phyloP scores from a whole-genome alignment of 2,888 invertebrate species.

The Exephanes ischioxanthus region DNA sequence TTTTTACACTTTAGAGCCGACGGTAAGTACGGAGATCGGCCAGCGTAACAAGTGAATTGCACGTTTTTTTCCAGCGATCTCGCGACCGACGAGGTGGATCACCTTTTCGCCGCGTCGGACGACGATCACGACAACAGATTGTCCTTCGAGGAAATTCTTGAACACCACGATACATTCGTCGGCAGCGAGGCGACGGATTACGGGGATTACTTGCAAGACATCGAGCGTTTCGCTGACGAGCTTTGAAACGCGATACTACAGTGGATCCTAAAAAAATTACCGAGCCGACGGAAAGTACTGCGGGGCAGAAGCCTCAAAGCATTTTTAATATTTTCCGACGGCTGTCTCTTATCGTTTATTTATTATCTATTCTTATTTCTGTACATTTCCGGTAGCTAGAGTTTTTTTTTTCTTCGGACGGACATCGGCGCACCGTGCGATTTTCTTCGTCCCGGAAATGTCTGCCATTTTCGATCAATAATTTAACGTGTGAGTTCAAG shows the following conservation, averaged over 20 bases:
- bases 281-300: conserved; percentile 64
- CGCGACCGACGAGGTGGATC: conserved; percentile 95
- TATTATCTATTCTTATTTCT: conserved; percentile 71
- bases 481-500: neutral
- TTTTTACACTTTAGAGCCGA: neutral
- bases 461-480: neutral
- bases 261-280: conserved; percentile 77
- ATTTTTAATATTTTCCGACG: conserved; percentile 72
- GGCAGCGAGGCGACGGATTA: conserved; percentile 97
- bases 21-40: neutral
- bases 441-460: conserved; percentile 1
- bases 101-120: conserved; percentile 94
- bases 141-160: conserved; percentile 92
- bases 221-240: conserved; percentile 92
- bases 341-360: conserved; percentile 71
- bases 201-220: conserved; percentile 93
- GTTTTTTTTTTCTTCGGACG: conserved; percentile 16
- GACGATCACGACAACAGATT: conserved; percentile 93
- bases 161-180: conserved; percentile 95
- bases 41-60: too few species aligned
- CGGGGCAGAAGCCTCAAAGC: conserved; percentile 66
- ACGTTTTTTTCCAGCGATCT: conserved; percentile 89
- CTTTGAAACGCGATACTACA: conserved; percentile 86
- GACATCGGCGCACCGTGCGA: neutral
- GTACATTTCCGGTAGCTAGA: conserved; percentile 59